Base-by-base conservation (phyloP, 2,113 vertebrate species). In the Rhagologus leucostigma region DNA sequence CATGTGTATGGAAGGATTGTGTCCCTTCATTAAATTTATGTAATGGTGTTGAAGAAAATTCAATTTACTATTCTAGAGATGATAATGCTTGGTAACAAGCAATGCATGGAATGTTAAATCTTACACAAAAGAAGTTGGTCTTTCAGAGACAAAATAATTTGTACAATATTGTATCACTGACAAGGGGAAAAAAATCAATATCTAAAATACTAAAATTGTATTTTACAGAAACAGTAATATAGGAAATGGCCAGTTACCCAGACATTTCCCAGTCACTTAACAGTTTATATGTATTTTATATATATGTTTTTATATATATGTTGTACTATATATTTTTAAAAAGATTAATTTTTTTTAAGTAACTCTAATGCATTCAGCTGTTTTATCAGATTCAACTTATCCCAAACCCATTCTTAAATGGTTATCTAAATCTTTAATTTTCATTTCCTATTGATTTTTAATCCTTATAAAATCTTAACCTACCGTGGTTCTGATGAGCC, bases 101-200 rank as follows among this genome's bases (percentile, higher is more conserved):
- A 94, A 29, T 69, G 19, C 16, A 44, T 57, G 22, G 47, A 80
- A 70, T 53, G 5, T 59, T 62, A 56, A 89, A 13, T 27, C 44
- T 96, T 92, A 94, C 26, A 50, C 60, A 80, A 93, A 84, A 85
- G 3, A 90, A 75, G 18, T 83, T 47, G 68, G 91, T 92, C 42
- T 90, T 92, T 71, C 8, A 65, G 85, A 95, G 85, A 74, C 42
- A 56, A 89, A 74, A 75, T 65, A 53, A 91, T 94, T 96, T 93
- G 18, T 53, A 52, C 44, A 78, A 76, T 39, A 84, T 16, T 90
- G 47, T 89, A 87, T 71, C 8, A 44, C 41, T 80, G 39, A 21
- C 5, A 94, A 89, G 70, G 23, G 15, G 30, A 33, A 15, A 53
- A 84, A 26, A 91, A 92, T 87, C 59, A 56, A 84, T 94, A 94